Evolutionary conservation across 2,113 vertebrate genomes (phyloP).

Genomic region (Cettia cetti): DNA sequence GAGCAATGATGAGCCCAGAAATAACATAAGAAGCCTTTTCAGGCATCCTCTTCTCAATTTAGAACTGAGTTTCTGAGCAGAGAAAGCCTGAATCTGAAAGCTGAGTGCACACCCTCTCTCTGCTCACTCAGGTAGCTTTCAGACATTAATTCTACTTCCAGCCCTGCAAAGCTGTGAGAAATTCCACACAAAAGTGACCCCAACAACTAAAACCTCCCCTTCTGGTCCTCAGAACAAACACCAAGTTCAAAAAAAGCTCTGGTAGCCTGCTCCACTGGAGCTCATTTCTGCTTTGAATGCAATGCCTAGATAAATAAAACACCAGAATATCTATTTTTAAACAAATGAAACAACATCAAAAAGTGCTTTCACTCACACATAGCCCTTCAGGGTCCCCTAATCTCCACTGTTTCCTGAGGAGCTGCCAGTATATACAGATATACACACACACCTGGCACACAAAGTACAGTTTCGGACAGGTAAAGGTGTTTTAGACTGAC

Average conservation of each 20-base stretch:
- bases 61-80: neutral
- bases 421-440: neutral
- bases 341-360: neutral
- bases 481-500: neutral
- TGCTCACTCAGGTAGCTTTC: neutral
- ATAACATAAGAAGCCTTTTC: slow-evolving; percentile 27
- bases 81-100: neutral
- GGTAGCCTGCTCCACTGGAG: rapidly evolving
- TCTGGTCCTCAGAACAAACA: neutral
- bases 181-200: neutral
- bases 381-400: neutral
- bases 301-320: neutral
- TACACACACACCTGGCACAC: neutral
- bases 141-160: neutral
- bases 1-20: slow-evolving; percentile 33
- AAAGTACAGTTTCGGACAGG: neutral
- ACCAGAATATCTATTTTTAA: neutral
- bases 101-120: neutral
- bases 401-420: neutral
- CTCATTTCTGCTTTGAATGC: neutral
- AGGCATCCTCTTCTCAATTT: neutral
- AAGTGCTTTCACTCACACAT: neutral
- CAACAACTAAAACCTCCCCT: neutral
- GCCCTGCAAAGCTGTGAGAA: neutral
- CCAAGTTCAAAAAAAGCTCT: neutral